A percentile compares a stretch with the other conserved stretches of the same genome.
phyloP scores from a whole-genome alignment of 1,140 invertebrate genomes.

The Drosophila subobscura region DNA sequence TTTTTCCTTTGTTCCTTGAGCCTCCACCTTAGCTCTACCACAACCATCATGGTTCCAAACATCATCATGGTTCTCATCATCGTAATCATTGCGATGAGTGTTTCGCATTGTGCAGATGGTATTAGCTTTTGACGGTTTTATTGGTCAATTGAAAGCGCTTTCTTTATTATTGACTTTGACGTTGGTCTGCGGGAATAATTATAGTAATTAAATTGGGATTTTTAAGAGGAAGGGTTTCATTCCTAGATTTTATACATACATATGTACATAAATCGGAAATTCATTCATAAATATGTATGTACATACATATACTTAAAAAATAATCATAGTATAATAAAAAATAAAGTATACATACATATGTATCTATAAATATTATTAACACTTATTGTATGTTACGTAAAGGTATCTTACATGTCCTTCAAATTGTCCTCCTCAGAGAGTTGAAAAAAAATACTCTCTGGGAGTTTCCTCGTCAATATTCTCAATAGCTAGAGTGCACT shows the following conservation, averaged over 20 bases:
- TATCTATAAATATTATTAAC: no score
- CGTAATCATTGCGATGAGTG: conserved; percentile 27
- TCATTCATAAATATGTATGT: no score
- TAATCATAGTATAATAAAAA: no score
- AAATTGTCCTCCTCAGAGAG: not conserved
- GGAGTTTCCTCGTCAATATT: no score
- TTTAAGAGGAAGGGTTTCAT: not conserved
- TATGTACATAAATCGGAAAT: no score
- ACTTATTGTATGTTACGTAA: not conserved
- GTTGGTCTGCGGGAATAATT: conserved; percentile 9
- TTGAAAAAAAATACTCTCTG: not conserved
- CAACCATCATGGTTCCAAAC: conserved; percentile 3
- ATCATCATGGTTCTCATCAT: conserved; percentile 9
- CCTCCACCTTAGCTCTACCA: conserved; percentile 3
- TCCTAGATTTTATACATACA: no score
- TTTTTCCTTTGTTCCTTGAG: conserved; percentile 50
- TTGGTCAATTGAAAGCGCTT: conserved; percentile 46
- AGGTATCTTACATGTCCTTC: not conserved
- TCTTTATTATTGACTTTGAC: conserved; percentile 27
- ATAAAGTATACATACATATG: no score
- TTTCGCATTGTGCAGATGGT: conserved; percentile 45
- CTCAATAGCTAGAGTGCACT: not conserved
- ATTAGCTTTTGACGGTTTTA: conserved; percentile 53
- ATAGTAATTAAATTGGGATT: conserved; percentile 20
- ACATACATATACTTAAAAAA: no score